A percentile compares a stretch with the other conserved stretches of the same genome.
These are phyloP conservation scores for Anguilla anguilla DNA, from an alignment of 2,797 vertebrate genomes.

Conservation along the genomic window DNA sequence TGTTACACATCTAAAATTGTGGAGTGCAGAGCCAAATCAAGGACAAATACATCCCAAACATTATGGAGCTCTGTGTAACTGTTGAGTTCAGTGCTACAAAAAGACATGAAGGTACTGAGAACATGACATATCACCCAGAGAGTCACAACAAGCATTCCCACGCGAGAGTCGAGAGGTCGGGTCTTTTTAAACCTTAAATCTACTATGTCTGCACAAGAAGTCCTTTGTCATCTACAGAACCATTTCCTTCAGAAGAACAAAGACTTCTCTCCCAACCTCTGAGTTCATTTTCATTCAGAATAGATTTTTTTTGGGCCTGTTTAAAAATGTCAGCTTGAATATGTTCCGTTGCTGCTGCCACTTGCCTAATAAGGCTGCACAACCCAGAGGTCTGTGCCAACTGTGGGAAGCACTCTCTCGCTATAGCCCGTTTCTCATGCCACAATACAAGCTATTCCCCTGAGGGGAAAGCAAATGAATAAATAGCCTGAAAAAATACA, in stretches of 20 bases:
- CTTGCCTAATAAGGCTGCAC: slow-evolving; percentile 2
- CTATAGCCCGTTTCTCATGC: not conserved
- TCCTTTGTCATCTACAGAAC: not conserved
- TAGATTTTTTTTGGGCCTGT: not conserved
- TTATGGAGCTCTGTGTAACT: not conserved
- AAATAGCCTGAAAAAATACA: not conserved
- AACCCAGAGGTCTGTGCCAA: not conserved
- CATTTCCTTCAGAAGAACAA: not conserved
- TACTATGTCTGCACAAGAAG: not conserved
- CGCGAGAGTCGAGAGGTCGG: not conserved
- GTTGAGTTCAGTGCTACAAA: not conserved
- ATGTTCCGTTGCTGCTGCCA: not conserved
- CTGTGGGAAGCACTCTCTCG: not conserved
- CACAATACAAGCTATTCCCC: slow-evolving; percentile 10
- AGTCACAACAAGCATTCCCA: not conserved
- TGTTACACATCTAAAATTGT: no score
- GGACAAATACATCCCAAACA: no score
- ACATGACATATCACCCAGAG: not conserved
- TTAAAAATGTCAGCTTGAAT: slow-evolving; percentile 23
- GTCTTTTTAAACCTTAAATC: not conserved
- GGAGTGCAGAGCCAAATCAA: no score
- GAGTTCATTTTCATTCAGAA: slow-evolving; percentile 5
- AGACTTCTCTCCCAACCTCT: not conserved
- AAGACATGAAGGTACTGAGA: not conserved
- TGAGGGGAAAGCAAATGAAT: not conserved